These are phyloP conservation scores for Panorpa germanica DNA, from an alignment of 2,888 invertebrate genomes.

Conservation along the genomic window DNA sequence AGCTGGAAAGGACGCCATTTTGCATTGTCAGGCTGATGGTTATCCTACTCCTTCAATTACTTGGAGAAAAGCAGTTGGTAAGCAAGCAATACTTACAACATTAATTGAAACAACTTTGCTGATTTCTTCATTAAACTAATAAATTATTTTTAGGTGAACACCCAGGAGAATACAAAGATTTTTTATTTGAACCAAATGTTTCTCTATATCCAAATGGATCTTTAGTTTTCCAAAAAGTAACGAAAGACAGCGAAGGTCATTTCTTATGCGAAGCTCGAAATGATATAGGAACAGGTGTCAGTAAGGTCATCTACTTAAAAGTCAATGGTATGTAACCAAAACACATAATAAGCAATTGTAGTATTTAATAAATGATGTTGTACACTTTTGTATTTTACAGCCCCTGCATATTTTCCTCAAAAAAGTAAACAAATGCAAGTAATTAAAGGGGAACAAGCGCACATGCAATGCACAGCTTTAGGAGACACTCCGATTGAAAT, in stretches of 20 bases:
- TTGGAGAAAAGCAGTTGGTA: slow-evolving; percentile 79
- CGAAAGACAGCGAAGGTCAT: slow-evolving; percentile 75
- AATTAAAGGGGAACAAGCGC: slow-evolving; percentile 64
- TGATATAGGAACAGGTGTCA: slow-evolving; percentile 76
- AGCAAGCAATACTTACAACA: slow-evolving; percentile 20
- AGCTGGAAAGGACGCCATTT: slow-evolving; percentile 61
- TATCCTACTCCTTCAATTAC: slow-evolving; percentile 76
- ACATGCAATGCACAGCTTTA: slow-evolving; percentile 68
- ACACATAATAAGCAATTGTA: slow-evolving; percentile 12
- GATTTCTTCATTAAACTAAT: slow-evolving; percentile 5
- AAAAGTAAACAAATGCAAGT: slow-evolving; percentile 68
- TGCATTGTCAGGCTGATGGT: slow-evolving; percentile 82
- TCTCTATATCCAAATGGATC: slow-evolving; percentile 68
- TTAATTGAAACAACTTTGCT: not conserved
- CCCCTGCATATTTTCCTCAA: slow-evolving; percentile 69
- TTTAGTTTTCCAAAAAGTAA: slow-evolving; percentile 61
- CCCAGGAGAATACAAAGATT: slow-evolving; percentile 67
- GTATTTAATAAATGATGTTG: not conserved
- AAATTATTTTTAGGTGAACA: slow-evolving; percentile 28
- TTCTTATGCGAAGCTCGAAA: slow-evolving; percentile 89
- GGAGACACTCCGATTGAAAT: slow-evolving; percentile 80
- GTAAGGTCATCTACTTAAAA: slow-evolving; percentile 79
- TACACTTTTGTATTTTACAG: slow-evolving; percentile 23
- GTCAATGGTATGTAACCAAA: slow-evolving; percentile 54
- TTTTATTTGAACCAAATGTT: slow-evolving; percentile 59